phyloP scores from a whole-genome alignment of 1,140 invertebrate species.

The Nautilus pompilius region DNA sequence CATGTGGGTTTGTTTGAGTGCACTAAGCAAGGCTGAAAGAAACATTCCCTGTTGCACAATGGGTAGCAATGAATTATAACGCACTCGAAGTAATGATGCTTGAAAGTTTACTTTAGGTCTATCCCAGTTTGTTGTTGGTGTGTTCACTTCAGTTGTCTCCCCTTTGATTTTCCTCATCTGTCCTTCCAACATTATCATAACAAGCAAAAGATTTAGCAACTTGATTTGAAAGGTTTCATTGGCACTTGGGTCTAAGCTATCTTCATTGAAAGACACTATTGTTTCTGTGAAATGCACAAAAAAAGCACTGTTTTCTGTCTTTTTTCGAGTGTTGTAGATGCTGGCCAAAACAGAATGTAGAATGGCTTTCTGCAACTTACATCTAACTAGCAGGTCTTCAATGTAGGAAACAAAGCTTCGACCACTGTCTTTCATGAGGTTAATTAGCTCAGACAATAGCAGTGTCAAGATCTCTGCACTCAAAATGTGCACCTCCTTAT shows the following conservation, averaged over 20 bases:
- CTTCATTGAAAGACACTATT: conserved; percentile 78
- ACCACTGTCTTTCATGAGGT: conserved; percentile 79
- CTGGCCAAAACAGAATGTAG: conserved; percentile 79
- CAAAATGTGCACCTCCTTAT: conserved; percentile 71
- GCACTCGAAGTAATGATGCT: conserved; percentile 21
- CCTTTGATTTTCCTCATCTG: conserved; percentile 55
- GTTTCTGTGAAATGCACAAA: conserved; percentile 74
- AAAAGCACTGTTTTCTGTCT: conserved; percentile 13
- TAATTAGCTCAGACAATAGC: conserved; percentile 73
- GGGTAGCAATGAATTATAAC: conserved; percentile 32
- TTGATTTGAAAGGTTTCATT: conserved; percentile 77
- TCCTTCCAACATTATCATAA: conserved; percentile 76
- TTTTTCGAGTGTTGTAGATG: conserved; percentile 64
- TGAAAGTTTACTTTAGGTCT: conserved; percentile 34
- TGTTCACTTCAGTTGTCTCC: conserved; percentile 9
- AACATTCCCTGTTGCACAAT: conserved; percentile 75
- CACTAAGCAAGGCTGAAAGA: conserved; percentile 74
- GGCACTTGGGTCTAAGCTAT: conserved; percentile 61
- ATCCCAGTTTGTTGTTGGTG: conserved; percentile 24
- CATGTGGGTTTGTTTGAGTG: conserved; percentile 62
- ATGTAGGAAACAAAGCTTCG: conserved; percentile 80
- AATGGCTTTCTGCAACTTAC: conserved; percentile 86
- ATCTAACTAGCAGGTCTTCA: conserved; percentile 74
- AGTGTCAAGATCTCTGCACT: conserved; percentile 74
- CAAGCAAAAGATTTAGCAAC: conserved; percentile 69